Evolutionary conservation across 92 coral and sea anemone genomes (phyloP).

Genomic region (Muricea muricata): DNA sequence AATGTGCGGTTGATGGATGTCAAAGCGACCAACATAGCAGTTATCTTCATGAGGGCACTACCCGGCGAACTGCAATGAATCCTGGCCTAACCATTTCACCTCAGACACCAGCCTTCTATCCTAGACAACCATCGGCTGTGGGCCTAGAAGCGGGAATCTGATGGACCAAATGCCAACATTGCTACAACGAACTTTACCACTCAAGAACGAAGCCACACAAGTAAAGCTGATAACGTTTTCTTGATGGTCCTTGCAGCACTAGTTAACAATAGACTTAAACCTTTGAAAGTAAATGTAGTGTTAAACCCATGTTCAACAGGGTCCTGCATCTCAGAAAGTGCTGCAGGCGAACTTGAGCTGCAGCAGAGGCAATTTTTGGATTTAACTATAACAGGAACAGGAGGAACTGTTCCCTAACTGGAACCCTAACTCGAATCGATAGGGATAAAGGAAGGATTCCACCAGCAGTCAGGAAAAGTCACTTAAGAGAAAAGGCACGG

Average conservation of each 20-base stretch:
- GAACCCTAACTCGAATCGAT: too few relatives aligned
- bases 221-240: not conserved
- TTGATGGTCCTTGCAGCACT: not conserved
- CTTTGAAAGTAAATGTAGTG: not conserved
- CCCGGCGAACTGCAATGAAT: not conserved
- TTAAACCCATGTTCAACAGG: not conserved
- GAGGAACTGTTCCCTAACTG: too few relatives aligned
- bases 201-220: not conserved
- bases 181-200: too few relatives aligned
- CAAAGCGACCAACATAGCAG: not conserved
- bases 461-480: too few relatives aligned
- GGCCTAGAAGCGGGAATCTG: not conserved
- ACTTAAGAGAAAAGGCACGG: too few relatives aligned
- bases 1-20: conserved; percentile 54
- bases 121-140: not conserved
- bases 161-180: too few relatives aligned
- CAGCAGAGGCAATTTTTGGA: conserved; percentile 22
- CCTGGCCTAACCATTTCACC: not conserved
- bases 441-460: too few relatives aligned
- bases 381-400: conserved; percentile 20
- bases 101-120: not conserved
- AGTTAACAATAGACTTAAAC: not conserved
- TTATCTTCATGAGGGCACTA: not conserved
- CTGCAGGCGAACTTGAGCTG: conserved; percentile 27
- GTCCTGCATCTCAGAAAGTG: not conserved